These are phyloP conservation scores for Micromussa lordhowensis DNA, from an alignment of 92 coral and sea anemone species.

Conservation along the genomic window DNA sequence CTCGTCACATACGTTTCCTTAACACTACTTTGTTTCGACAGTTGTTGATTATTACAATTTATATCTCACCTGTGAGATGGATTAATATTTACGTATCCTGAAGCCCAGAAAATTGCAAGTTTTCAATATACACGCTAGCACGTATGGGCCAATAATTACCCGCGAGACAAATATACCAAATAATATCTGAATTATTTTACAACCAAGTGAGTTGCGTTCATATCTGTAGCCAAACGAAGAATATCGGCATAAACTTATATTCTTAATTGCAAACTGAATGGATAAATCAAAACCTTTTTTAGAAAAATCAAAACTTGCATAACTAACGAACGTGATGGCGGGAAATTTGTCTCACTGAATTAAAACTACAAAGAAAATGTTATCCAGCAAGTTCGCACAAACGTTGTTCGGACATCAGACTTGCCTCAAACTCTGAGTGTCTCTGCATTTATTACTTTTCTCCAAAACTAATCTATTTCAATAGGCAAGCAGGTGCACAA, in stretches of 20 bases:
- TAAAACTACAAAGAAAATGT: not conserved
- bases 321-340: not conserved
- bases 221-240: not conserved
- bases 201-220: not conserved
- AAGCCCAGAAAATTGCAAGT: not conserved
- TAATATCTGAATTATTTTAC: constrained; percentile 1
- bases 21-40: not conserved
- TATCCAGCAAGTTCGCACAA: not conserved
- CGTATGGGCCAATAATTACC: not conserved
- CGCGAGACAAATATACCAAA: not conserved
- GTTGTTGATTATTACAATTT: not conserved
- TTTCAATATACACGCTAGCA: not conserved
- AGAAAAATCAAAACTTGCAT: not conserved
- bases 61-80: not conserved
- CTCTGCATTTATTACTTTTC: not conserved
- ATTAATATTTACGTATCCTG: not conserved
- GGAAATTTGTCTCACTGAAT: not conserved
- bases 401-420: not conserved
- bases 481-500: not conserved
- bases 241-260: not conserved
- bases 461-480: not conserved
- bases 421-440: not conserved
- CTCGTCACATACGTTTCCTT: not conserved
- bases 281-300: not conserved
- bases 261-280: not conserved